phyloP scores from a whole-genome alignment of 2,888 invertebrate genomes.

The Tridacna crocea region DNA sequence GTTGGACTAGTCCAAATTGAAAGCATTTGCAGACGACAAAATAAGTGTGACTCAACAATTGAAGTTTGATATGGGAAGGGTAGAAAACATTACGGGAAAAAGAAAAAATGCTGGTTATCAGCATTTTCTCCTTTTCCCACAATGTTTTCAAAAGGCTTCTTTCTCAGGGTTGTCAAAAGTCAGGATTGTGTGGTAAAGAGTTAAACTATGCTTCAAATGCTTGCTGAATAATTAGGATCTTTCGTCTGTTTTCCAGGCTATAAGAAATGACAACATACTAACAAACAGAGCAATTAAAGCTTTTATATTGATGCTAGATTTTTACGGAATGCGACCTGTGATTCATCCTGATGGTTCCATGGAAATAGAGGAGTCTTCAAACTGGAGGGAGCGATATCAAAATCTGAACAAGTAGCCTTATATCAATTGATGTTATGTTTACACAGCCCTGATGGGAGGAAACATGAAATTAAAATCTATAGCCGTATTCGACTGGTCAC shows the following conservation, averaged over 20 bases:
- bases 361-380: not conserved
- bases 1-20: too few relatives aligned
- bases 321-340: slow-evolving; percentile 13
- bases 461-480: not conserved
- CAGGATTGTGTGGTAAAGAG: too few relatives aligned
- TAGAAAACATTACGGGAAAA: too few relatives aligned
- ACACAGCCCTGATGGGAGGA: not conserved
- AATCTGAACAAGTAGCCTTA: not conserved
- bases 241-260: not conserved
- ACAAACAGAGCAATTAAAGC: not conserved
- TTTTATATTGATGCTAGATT: slow-evolving; percentile 7
- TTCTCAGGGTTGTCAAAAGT: too few relatives aligned
- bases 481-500: too few relatives aligned
- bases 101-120: too few relatives aligned
- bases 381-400: slow-evolving; percentile 11
- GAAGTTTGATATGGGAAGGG: too few relatives aligned
- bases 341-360: not conserved
- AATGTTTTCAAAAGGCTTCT: too few relatives aligned
- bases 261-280: not conserved
- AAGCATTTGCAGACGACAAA: too few relatives aligned
- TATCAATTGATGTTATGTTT: not conserved
- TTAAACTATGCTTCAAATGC: too few relatives aligned
- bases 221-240: not conserved
- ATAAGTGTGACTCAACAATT: too few relatives aligned
- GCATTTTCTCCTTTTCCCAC: too few relatives aligned